Evolutionary conservation across 1,140 invertebrate genomes (phyloP), one percentile per base, ranked within the genome.

Genomic region (Brachionus sp.): DNA sequence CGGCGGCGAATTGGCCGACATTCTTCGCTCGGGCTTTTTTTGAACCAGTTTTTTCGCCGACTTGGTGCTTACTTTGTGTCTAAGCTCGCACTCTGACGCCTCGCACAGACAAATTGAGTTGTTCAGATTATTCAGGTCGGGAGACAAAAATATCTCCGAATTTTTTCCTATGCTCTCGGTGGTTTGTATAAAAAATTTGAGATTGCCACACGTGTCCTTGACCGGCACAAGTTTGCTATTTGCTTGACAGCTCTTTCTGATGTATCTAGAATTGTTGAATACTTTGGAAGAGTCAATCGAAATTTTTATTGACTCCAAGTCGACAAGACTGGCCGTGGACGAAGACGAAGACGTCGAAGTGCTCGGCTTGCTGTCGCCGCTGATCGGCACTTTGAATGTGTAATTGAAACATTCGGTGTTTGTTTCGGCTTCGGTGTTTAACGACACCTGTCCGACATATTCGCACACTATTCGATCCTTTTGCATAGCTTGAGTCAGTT

Each of bases 381-480:
- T 29, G 29, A 5, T 64, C 12, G 62, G 6, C 10, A 37, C 23
- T 35, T 37, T 35, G 3, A 75, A 25, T 13, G 39, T n/a, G 33
- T 46, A 75, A 25, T 3, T 46, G 25, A 46, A 23, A 1, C 4
- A 13, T 39, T 46, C 19, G 7, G 19, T 2, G 9, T 29, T 29
- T 29, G n/a, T 10, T 0, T 46, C 12, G 3, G 2, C 0, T 25
- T 75, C 70, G 44, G 7, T 16, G 9, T n/a, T 6, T 6, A 37
- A 70, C 37, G 66, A 70, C n/a, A 42, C 35, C 9, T 70, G n/a
- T n/a, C 66, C 66, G 6, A 42, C 16, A 39, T 42, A 39, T 9
- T 70, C 66, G 66, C 29, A 37, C 37, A 70, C 16, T 37, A 70
- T 70, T 70, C 16, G 66, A 7, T 70, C 66, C 37, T 70, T 70